Conservation (phyloP, 2,113 vertebrate species). For the Syngnathus scovelli region DNA sequence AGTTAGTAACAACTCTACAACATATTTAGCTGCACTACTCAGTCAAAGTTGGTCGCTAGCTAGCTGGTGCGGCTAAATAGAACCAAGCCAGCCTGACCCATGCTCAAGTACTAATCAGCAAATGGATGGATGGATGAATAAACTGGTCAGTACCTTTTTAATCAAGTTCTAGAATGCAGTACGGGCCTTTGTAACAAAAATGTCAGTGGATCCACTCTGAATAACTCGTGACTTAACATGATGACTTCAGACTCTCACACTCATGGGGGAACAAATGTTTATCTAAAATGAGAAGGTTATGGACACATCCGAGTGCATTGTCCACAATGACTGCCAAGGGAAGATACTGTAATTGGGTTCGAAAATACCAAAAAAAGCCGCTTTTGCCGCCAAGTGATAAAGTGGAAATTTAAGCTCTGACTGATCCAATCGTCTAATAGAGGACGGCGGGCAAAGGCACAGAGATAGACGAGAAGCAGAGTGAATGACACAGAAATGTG, state of each 20-base stretch:
- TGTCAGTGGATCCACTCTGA: not conserved
- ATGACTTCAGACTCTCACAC: not conserved
- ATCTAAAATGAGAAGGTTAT: slow-evolving; percentile 3
- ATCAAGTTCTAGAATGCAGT: not conserved
- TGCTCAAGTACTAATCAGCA: too few species aligned
- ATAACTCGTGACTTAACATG: not conserved
- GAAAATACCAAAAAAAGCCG: slow-evolving; percentile 32
- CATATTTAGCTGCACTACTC: too few species aligned
- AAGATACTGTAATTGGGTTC: slow-evolving; percentile 25
- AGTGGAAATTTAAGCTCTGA: slow-evolving; percentile 49
- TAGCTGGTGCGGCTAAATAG: too few species aligned
- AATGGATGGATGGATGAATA: too few species aligned
- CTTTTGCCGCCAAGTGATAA: slow-evolving; percentile 43
- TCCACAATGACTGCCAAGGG: not conserved
- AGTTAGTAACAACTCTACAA: too few species aligned
- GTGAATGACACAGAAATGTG: slow-evolving; percentile 13
- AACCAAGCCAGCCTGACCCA: too few species aligned
- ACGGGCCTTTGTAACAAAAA: not conserved
- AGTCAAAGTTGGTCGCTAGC: too few species aligned
- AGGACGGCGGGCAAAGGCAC: slow-evolving; percentile 13
- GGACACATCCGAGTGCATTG: not conserved
- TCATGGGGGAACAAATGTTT: slow-evolving; percentile 1
- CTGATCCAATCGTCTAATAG: slow-evolving; percentile 39
- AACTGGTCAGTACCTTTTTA: not conserved
- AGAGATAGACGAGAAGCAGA: slow-evolving; percentile 22